Evolutionary conservation across 2,888 invertebrate genomes (phyloP).

Genomic region (Aphidius colemani): DNA sequence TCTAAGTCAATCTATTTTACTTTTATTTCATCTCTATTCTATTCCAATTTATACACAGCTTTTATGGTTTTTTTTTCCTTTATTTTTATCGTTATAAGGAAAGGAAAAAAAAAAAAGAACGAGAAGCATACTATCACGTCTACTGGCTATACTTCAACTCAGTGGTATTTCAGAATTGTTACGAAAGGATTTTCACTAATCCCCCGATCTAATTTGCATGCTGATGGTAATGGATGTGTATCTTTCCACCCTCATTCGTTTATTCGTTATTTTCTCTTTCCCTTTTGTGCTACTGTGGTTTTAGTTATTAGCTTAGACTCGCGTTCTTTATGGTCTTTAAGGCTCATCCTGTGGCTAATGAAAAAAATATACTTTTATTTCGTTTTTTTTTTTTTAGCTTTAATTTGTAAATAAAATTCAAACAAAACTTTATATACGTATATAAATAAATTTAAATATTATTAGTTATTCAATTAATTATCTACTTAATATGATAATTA

Average conservation of each 20-base stretch:
- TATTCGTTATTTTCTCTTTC: conserved; percentile 36
- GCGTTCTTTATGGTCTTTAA: not conserved
- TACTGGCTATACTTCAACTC: conserved; percentile 11
- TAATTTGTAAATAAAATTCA: too few species aligned
- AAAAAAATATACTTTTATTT: too few species aligned
- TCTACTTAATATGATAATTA: too few species aligned
- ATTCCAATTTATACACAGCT: too few species aligned
- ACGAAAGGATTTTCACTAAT: conserved; percentile 59
- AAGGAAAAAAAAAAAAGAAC: conserved; percentile 41
- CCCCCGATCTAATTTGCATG: conserved; percentile 58
- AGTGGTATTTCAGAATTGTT: conserved; percentile 44
- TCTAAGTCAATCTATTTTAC: too few species aligned
- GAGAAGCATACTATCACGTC: conserved; percentile 30
- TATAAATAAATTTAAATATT: too few species aligned
- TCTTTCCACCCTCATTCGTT: conserved; percentile 38
- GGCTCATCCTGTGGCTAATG: too few species aligned
- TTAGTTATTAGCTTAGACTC: not conserved
- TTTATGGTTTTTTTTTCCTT: too few species aligned
- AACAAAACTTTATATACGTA: too few species aligned
- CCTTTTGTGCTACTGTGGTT: not conserved
- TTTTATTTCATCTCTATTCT: too few species aligned
- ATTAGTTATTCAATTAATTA: too few species aligned
- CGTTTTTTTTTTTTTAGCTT: too few species aligned
- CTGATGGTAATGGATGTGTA: conserved; percentile 58
- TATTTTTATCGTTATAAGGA: conserved; percentile 18